Base-by-base conservation (phyloP, 1,140 invertebrate genomes). In the Harlomillsia oculata region DNA sequence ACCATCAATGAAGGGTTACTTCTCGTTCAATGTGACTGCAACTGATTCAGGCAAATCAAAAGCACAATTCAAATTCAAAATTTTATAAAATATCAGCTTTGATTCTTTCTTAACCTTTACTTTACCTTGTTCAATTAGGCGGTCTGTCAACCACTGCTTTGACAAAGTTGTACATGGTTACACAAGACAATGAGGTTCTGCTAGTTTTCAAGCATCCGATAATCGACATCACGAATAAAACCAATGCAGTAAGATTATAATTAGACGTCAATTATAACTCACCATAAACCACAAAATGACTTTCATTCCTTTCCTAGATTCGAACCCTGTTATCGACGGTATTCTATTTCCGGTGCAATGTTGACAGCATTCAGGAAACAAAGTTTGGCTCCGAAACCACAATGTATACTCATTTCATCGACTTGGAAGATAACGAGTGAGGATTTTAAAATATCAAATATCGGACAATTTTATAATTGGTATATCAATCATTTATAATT, bases 1-100 rank as follows among this genome's bases (percentile, higher is more conserved):
- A 0, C 68, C 69, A 20, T 69, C 64, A 46, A 77, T 78, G 75
- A 71, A 70, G 26, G 78, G 78, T 56, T 76, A 72, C 69, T 79
- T 78, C 63, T 68, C 71, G 49, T 78, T 79, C 52, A 57, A 75
- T n/a, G 68, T 78, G 16, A 39, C 66, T 0, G 77, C 77, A 5
- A 67, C 63, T n/a, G 78, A 80, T 55, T 57, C 70, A 37, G 68
- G 73, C 75, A 66, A 43, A 32, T 45, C 25, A 32, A 9, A 25
- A 26, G 25, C n/a, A 30, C 28, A 43, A 43, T 16, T 9, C 9
- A 43, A 6, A 8, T 43, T n/a, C n/a, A n/a, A n/a, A n/a, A n/a
- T n/a, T n/a, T n/a, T n/a, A n/a, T 5, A 16, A 29, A 1, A 46
- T 14, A 29, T 30, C 8, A 13, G 3, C 14, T 29, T 11, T 28